A percentile compares a stretch with the other conserved stretches of the same genome.
phyloP scores from a whole-genome alignment of 2,113 vertebrate genomes.

The Dasyprocta punctata region DNA sequence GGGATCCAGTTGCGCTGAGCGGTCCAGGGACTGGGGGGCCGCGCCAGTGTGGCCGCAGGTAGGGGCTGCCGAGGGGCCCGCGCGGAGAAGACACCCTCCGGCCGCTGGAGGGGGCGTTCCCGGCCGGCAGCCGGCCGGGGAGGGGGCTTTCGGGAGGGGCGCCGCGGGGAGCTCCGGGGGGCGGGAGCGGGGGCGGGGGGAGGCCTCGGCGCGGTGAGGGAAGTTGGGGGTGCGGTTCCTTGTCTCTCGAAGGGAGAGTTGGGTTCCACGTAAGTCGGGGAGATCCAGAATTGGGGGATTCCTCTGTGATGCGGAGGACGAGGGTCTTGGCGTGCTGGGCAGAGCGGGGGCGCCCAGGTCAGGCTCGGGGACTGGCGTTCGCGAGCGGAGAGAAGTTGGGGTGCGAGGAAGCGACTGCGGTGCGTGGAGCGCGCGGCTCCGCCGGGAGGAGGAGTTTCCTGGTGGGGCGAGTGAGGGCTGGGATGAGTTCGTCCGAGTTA shows the following conservation, averaged over 20 bases:
- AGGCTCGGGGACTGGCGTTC: background rate
- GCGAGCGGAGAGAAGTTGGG: slow-evolving; percentile 21
- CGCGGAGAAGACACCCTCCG: background rate
- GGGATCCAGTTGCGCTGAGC: background rate
- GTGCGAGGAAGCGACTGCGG: background rate
- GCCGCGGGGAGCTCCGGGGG: background rate
- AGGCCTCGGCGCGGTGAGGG: background rate
- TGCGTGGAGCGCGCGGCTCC: background rate
- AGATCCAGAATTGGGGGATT: background rate
- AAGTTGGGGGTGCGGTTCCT: background rate
- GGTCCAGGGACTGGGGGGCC: background rate
- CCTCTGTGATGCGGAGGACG: background rate
- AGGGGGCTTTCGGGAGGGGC: background rate
- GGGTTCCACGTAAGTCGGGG: background rate
- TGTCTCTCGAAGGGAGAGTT: background rate
- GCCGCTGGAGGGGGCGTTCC: background rate
- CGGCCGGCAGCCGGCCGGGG: background rate
- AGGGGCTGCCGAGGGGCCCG: background rate
- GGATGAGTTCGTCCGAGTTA: slow-evolving; percentile 49
- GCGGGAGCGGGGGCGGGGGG: background rate
- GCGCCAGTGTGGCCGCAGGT: background rate
- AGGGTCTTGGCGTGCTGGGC: background rate
- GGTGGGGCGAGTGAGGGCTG: background rate
- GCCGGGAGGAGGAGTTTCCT: background rate
- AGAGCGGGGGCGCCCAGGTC: background rate